Conservation (phyloP, 2,113 vertebrate species). For the Etheostoma spectabile region DNA sequence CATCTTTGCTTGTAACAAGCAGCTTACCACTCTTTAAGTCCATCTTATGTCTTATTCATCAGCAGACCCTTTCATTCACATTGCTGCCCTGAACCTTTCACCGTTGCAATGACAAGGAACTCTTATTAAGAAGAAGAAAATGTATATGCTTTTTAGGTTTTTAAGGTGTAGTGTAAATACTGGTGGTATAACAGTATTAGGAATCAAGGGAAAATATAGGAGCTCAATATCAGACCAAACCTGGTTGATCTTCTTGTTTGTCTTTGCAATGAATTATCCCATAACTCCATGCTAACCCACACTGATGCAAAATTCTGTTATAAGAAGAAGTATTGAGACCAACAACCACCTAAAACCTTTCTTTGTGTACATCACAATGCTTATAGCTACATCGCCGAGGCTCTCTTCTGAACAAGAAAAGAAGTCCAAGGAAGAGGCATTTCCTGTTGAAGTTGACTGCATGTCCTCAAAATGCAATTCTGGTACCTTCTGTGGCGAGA, state of each 20-base stretch:
- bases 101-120: conserved; percentile 81
- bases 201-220: conserved; percentile 49
- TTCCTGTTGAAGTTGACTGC: conserved; percentile 59
- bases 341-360: conserved; percentile 85
- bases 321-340: conserved; percentile 79
- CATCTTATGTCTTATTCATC: conserved; percentile 78
- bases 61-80: conserved; percentile 73
- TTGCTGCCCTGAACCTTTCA: conserved; percentile 68
- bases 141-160: conserved; percentile 42
- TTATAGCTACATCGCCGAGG: conserved; percentile 81
- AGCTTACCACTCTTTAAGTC: conserved; percentile 72
- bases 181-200: conserved; percentile 40
- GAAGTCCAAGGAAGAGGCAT: conserved; percentile 70
- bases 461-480: conserved; percentile 62
- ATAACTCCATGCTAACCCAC: conserved; percentile 83
- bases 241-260: conserved; percentile 85
- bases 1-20: conserved; percentile 77
- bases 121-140: conserved; percentile 65
- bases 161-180: conserved; percentile 42
- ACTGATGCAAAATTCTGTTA: conserved; percentile 77
- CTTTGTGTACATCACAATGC: conserved; percentile 85
- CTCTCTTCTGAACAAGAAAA: conserved; percentile 75
- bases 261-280: conserved; percentile 83
- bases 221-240: conserved; percentile 79
- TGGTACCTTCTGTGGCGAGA: conserved; percentile 42